These are phyloP conservation scores for Ptychobarbus kaznakovi DNA, from an alignment of 2,797 vertebrate genomes.

Conservation along the genomic window DNA sequence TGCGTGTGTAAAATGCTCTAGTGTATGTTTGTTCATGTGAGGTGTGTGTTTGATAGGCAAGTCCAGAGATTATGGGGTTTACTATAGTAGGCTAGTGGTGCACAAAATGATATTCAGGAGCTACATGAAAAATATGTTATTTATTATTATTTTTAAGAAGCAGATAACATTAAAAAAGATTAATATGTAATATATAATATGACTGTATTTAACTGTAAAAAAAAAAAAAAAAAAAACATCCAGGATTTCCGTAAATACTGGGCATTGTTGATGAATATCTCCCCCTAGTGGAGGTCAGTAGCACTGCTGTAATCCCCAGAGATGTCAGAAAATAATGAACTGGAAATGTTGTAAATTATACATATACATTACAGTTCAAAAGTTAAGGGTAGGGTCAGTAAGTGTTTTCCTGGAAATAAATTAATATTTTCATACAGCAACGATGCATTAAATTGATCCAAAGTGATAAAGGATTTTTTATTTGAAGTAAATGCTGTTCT, in stretches of 20 bases:
- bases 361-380: neutral
- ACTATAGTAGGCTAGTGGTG: neutral
- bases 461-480: neutral
- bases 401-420: neutral
- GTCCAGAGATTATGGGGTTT: neutral
- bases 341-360: neutral
- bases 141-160: neutral
- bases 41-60: neutral
- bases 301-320: constrained; percentile 2
- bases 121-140: neutral
- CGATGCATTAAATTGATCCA: neutral
- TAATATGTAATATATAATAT: neutral
- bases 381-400: neutral
- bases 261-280: constrained; percentile 42
- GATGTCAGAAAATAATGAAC: neutral
- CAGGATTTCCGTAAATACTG: neutral
- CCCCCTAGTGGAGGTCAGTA: constrained; percentile 53
- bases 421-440: neutral
- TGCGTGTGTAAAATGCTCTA: constrained; percentile 22
- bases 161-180: neutral
- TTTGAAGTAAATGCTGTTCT: neutral
- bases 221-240: neutral
- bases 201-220: constrained; percentile 18
- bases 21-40: neutral
- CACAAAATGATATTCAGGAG: constrained; percentile 15